Percentiles rank a stretch among this genome's conserved stretches.
Conservation (phyloP, 2,113 vertebrate species). For the Caranx ignobilis region DNA sequence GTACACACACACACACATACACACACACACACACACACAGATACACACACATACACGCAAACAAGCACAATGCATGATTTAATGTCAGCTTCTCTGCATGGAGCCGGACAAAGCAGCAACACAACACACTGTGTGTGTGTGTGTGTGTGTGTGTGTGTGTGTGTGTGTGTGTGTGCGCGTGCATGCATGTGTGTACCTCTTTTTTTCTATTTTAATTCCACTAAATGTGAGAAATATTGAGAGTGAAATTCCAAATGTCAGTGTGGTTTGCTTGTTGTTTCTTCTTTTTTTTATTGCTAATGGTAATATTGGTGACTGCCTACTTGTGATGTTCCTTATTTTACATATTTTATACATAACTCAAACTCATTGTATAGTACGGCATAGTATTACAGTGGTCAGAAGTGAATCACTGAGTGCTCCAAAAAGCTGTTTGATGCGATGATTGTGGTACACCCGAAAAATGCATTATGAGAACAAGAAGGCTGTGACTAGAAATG, state of each 20-base stretch:
- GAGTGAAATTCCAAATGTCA: constrained; percentile 1
- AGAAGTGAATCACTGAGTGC: not conserved
- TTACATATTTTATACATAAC: too few species aligned
- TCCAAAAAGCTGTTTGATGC: not conserved
- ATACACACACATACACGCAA: constrained; percentile 54
- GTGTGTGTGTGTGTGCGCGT: not conserved
- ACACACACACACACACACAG: constrained; percentile 41
- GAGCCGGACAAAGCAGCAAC: constrained; percentile 61
- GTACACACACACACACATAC: constrained; percentile 35
- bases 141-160: not conserved
- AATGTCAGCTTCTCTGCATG: constrained; percentile 81
- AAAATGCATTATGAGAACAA: not conserved
- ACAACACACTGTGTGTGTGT: constrained; percentile 39
- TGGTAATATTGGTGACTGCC: not conserved
- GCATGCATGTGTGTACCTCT: not conserved
- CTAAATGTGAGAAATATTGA: constrained; percentile 15
- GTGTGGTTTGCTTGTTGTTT: not conserved
- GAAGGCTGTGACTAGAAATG: not conserved
- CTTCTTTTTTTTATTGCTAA: not conserved
- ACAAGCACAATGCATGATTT: constrained; percentile 83
- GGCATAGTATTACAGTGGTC: not conserved
- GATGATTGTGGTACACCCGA: not conserved
- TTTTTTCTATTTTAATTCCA: constrained; percentile 35
- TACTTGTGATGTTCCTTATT: not conserved
- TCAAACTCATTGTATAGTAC: too few species aligned